Evolutionary conservation across 2,888 invertebrate species (phyloP).

Genomic region (Rotaria sp.): DNA sequence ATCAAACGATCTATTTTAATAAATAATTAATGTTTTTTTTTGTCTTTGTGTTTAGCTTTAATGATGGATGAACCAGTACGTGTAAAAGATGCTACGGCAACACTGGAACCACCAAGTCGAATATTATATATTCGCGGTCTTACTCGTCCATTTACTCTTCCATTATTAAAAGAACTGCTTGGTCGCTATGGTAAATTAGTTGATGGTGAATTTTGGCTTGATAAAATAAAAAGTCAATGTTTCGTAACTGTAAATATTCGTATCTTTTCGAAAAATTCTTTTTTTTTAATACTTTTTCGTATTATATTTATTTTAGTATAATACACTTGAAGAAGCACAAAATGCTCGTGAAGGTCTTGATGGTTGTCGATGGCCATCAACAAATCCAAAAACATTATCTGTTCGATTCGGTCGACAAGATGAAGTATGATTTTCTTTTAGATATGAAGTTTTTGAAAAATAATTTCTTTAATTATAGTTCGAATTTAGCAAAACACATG

Average conservation of each 20-base stretch:
- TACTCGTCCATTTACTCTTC: constrained; percentile 83
- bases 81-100: background rate
- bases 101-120: background rate
- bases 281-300: background rate
- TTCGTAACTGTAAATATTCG: constrained; percentile 64
- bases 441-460: no score
- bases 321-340: constrained; percentile 70
- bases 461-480: constrained; percentile 41
- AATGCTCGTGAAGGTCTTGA: constrained; percentile 85
- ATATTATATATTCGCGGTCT: constrained; percentile 78
- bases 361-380: constrained; percentile 87
- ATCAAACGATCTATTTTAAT: no score
- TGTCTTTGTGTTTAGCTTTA: background rate
- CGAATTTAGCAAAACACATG: constrained; percentile 40
- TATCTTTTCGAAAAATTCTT: constrained; percentile 45
- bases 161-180: constrained; percentile 79
- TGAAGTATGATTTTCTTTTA: constrained; percentile 57
- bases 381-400: constrained; percentile 82
- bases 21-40: background rate
- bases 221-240: constrained; percentile 92
- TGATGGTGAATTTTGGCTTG: constrained; percentile 81
- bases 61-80: constrained; percentile 14
- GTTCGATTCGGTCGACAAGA: constrained; percentile 80
- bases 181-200: constrained; percentile 74
- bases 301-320: constrained; percentile 51